Evolutionary conservation across 2,797 vertebrate genomes (phyloP).

Genomic region (Urocyon cinereoargenteus): DNA sequence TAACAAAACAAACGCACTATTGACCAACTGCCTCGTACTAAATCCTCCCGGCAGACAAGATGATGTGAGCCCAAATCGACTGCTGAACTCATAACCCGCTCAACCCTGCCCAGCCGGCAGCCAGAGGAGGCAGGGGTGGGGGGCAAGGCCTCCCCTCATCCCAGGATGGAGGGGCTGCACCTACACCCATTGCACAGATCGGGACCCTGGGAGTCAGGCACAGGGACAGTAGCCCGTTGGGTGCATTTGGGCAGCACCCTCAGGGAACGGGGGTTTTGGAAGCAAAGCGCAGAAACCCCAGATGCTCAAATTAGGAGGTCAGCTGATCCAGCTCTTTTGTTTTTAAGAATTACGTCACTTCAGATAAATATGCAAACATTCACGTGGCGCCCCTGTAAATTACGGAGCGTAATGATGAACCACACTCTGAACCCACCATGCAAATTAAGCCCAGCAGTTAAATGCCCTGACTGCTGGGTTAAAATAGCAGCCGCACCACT

Average conservation of each 20-base stretch:
- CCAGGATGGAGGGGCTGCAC: background rate
- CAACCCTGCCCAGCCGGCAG: background rate
- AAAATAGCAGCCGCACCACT: rapidly evolving
- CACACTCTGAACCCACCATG: background rate
- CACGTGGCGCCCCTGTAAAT: background rate
- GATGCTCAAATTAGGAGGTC: constrained; percentile 52
- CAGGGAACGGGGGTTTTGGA: background rate
- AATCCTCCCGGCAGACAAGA: constrained; percentile 80
- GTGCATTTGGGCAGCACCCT: background rate
- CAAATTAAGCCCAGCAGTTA: background rate
- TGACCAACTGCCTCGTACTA: constrained; percentile 62
- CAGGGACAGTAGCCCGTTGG: background rate
- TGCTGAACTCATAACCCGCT: constrained; percentile 34
- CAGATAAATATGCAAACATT: constrained; percentile 7
- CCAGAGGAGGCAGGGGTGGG: too few relatives aligned
- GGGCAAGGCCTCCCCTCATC: background rate
- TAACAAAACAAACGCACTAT: constrained; percentile 81
- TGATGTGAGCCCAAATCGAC: constrained; percentile 64
- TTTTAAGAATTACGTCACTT: constrained; percentile 36
- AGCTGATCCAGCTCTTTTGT: background rate
- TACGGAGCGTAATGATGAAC: background rate
- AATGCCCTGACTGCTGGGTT: background rate
- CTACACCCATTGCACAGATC: background rate
- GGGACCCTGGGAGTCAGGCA: background rate
- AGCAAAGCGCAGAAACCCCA: constrained; percentile 29